Base-by-base conservation (phyloP, 1,140 invertebrate species). In the Bombus ignitus region DNA sequence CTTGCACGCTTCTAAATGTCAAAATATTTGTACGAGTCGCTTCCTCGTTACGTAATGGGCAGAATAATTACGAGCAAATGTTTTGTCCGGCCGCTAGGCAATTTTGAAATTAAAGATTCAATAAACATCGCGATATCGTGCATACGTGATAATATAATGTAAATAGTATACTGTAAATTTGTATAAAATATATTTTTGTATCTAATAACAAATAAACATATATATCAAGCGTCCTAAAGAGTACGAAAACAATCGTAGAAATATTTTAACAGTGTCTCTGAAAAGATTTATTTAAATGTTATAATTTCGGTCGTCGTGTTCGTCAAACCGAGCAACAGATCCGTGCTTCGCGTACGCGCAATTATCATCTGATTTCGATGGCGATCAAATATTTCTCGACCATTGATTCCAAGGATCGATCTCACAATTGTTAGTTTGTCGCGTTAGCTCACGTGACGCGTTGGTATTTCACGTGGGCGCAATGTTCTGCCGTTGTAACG, bases 381-480 rank as follows among this genome's bases (percentile, higher is more conserved):
- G 32, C 15, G 0, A 83, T 77, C 82, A 28, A 83, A 59, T 78
- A 71, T 72, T 57, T 32, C 53, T 13, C 35, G 35, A n/a, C 25
- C 37, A 70, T 77, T 37, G 66, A 83, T 70, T 35, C 74, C 62
- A 35, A n/a, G 65, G n/a, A 77, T 42, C 66, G 53, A 84, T 72
- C 28, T 25, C 9, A 59, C 71, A 35, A 66, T 66, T 66, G 80
- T 62, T n/a, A 62, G 10, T 57, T 66, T 32, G 35, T 77, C 35
- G 59, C 35, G 28, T 65, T 84, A 44, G 83, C 76, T 84, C 83
- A 80, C 83, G 83, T 85, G 83, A 80, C 83, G 39, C 82, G 66
- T 32, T 85, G 83, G 83, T 85, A 85, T 85, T 85, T 85, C 57
- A 85, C 83, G 83, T 85, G 83, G 83, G 83, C 53, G 83, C 39